These are phyloP conservation scores for Spatulosminthurus flaviceps DNA, from an alignment of 2,888 invertebrate species.

Conservation along the genomic window DNA sequence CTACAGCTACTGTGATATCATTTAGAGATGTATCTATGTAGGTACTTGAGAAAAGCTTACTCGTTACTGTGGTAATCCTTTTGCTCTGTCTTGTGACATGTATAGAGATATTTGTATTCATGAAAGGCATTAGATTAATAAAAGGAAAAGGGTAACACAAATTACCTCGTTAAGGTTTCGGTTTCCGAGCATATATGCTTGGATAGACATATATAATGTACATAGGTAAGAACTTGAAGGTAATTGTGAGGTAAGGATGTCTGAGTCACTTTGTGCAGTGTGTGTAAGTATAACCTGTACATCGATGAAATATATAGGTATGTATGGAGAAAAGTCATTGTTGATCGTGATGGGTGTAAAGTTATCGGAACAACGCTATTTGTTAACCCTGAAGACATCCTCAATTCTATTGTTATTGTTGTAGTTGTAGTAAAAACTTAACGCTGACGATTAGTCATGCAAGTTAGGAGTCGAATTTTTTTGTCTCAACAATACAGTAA, in stretches of 20 bases:
- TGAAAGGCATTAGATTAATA: background rate
- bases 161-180: background rate
- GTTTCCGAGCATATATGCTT: slow-evolving; percentile 1
- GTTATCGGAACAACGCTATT: slow-evolving; percentile 13
- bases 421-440: background rate
- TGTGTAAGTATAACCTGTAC: too few relatives aligned
- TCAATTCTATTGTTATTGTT: slow-evolving; percentile 13
- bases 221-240: background rate
- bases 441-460: slow-evolving; percentile 6
- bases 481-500: background rate
- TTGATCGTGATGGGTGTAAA: slow-evolving; percentile 18
- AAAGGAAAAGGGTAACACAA: background rate
- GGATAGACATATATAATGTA: background rate
- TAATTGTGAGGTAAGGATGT: background rate
- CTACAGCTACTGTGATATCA: too few relatives aligned
- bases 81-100: background rate
- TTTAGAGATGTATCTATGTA: background rate
- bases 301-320: too few relatives aligned
- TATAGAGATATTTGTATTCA: slow-evolving; percentile 1
- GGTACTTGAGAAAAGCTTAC: background rate
- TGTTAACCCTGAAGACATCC: slow-evolving; percentile 7
- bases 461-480: background rate
- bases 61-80: background rate
- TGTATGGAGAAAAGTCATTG: too few relatives aligned
- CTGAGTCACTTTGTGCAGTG: too few relatives aligned